Evolutionary conservation across 64 coral and sea anemone genomes (phyloP).

Genomic region (Montipora efflorescens): DNA sequence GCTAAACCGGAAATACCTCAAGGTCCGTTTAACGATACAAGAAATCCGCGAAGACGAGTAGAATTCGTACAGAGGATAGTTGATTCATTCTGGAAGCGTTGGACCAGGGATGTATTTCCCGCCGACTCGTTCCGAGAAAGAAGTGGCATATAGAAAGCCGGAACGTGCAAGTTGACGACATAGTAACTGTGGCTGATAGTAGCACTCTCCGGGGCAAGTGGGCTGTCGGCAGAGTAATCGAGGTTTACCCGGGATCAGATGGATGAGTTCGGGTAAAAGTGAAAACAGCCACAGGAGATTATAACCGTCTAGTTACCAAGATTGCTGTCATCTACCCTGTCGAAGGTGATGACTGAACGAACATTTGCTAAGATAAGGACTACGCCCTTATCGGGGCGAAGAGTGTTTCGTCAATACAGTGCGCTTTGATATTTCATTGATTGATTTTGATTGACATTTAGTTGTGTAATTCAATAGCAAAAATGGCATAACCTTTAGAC

Average conservation of each 20-base stretch:
- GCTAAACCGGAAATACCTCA: constrained; percentile 25
- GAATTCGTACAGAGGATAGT: constrained; percentile 50
- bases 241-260: constrained; percentile 36
- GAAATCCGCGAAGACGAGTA: not conserved
- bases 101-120: constrained; percentile 36
- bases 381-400: constrained; percentile 45
- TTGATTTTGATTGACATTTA: no score
- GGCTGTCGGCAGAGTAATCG: constrained; percentile 10
- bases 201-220: constrained; percentile 31
- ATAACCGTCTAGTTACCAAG: constrained; percentile 2
- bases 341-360: not conserved
- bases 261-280: not conserved
- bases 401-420: constrained; percentile 29
- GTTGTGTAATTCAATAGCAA: no score
- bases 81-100: constrained; percentile 49
- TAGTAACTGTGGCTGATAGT: not conserved
- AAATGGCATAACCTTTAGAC: no score
- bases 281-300: not conserved
- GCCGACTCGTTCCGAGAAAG: constrained; percentile 25
- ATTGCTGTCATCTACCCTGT: constrained; percentile 24
- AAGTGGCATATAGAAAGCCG: constrained; percentile 21
- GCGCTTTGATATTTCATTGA: no score
- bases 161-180: constrained; percentile 31
- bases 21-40: constrained; percentile 27
- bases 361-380: not conserved